phyloP scores from a whole-genome alignment of 2,113 vertebrate genomes.

The Oxygymnocypris stewartii region DNA sequence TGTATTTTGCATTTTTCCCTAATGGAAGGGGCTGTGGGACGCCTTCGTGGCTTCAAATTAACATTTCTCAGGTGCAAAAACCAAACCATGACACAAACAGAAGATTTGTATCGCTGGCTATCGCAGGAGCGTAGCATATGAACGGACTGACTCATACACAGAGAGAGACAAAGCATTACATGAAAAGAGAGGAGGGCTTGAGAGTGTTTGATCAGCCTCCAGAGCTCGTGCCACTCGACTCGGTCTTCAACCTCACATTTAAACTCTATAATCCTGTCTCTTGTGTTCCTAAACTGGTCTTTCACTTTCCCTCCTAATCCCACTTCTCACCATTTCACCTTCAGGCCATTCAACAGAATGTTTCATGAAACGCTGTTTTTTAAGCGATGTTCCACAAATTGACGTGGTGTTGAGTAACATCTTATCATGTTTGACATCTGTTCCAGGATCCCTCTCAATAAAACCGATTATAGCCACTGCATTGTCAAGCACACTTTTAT shows the following conservation, averaged over 20 bases:
- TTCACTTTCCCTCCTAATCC: conserved; percentile 38
- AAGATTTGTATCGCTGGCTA: conserved; percentile 43
- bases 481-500: conserved; percentile 16
- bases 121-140: conserved; percentile 7
- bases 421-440: conserved; percentile 25
- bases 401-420: conserved; percentile 31
- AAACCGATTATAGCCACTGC: not conserved
- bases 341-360: conserved; percentile 15
- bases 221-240: conserved; percentile 30
- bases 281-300: conserved; percentile 8
- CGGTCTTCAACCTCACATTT: conserved; percentile 29
- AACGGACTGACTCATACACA: conserved; percentile 32
- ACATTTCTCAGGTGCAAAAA: conserved; percentile 53
- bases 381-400: conserved; percentile 25
- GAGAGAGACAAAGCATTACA: conserved; percentile 26
- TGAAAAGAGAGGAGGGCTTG: not conserved
- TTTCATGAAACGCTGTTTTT: conserved; percentile 22
- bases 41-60: conserved; percentile 47
- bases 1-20: conserved; percentile 47
- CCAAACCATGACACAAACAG: conserved; percentile 45
- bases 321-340: conserved; percentile 28
- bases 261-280: conserved; percentile 40
- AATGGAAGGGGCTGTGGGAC: conserved; percentile 43
- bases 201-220: not conserved
- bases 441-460: conserved; percentile 18